phyloP scores from a whole-genome alignment of 2,888 invertebrate genomes.

The Liodrosophila aerea region DNA sequence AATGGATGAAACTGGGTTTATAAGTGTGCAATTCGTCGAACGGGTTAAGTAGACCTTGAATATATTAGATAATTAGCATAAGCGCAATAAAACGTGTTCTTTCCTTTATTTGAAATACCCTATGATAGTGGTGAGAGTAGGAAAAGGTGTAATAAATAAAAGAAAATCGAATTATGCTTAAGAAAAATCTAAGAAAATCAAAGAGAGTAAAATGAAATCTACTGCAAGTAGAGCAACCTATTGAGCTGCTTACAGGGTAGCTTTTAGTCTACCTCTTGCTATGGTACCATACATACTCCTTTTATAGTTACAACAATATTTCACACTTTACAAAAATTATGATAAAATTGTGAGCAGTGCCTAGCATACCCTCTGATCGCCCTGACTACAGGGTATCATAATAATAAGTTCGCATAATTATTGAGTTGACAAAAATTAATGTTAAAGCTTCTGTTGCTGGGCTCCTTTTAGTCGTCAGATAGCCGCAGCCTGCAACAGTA shows the following conservation, averaged over 20 bases:
- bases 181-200: too few relatives aligned
- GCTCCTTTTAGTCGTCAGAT: conserved; percentile 5
- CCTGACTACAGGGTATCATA: conserved; percentile 2
- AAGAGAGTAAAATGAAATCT: too few relatives aligned
- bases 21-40: not conserved
- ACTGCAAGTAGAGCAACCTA: too few relatives aligned
- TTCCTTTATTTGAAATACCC: conserved; percentile 1
- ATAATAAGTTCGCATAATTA: conserved; percentile 7
- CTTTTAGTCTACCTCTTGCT: too few relatives aligned
- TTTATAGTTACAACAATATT: too few relatives aligned
- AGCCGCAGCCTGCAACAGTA: conserved; percentile 2
- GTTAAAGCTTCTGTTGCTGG: conserved; percentile 8
- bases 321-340: too few relatives aligned
- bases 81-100: conserved; percentile 5
- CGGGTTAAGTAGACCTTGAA: conserved; percentile 2
- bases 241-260: too few relatives aligned
- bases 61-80: conserved; percentile 9
- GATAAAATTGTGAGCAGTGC: not conserved
- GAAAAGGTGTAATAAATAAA: too few relatives aligned
- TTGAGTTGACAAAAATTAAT: conserved; percentile 5
- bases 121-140: not conserved
- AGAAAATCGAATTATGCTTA: too few relatives aligned
- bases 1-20: conserved; percentile 4
- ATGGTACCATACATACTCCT: too few relatives aligned
- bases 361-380: not conserved